Base-by-base conservation (phyloP, 2,888 invertebrate genomes). In the Nudaria mundana region DNA sequence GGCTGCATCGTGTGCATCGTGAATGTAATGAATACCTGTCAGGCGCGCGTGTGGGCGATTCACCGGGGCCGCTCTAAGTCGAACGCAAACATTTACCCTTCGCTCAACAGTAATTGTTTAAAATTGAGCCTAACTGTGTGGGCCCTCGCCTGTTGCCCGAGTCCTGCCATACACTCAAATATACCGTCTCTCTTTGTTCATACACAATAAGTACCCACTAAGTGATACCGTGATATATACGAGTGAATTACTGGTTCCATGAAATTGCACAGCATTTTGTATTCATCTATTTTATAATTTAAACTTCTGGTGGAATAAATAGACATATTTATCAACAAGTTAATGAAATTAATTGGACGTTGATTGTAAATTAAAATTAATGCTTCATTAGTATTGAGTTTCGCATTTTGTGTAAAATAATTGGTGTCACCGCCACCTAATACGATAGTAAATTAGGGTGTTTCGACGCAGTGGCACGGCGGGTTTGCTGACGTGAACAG, bases 41-140 rank as follows among this genome's bases (percentile, higher is more conserved):
- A 85, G 70, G 65, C 79, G 77, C 81, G 86, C 81, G 88, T 86
- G 88, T 88, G 88, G 87, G 83, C 87, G 85, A 74, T 76, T 71
- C 77, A 52, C 62, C 54, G 65, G 62, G 53, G 55, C 61, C 58
- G 75, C 67, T 77, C 83, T 83, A 85, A 85, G 81, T 84, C 85
- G 85, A 85, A 87, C 65, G 83, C 83, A 88, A 88, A 88, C 86
- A 87, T 88, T 87, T 87, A 79, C 87, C 84, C 81, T 82, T 81
- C 83, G 82, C 81, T 81, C 83, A 81, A 71, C 81, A 78, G 85
- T 87, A 87, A 88, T 88, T 88, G 88, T 88, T 87, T 86, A 87
- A 88, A 88, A 88, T 88, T 87, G 87, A 82, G 80, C 84, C 86
- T 85, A 87, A 87, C 87, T 85, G 87, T 87, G 87, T 87, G 87